Evolutionary conservation across 2,888 invertebrate genomes (phyloP).

Genomic region (Perdita meconis): DNA sequence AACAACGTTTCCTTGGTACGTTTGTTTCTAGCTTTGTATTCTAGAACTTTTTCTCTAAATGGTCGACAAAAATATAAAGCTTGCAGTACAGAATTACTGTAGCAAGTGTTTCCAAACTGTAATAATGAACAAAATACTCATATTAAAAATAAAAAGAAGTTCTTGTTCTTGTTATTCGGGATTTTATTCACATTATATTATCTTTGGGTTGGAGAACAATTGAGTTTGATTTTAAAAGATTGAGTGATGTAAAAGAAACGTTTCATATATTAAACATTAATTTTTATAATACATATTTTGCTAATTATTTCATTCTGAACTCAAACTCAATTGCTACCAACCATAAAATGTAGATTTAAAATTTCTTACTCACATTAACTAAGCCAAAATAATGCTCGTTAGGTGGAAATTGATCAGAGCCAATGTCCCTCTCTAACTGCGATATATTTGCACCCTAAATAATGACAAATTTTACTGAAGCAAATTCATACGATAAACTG

Average conservation of each 20-base stretch:
- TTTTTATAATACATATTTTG: no score
- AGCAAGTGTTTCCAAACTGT: constrained; percentile 99
- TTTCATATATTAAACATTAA: no score
- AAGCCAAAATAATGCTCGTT: constrained; percentile 99
- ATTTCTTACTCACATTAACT: constrained; percentile 93
- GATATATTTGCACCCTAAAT: constrained; percentile 99
- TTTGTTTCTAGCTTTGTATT: constrained; percentile 98
- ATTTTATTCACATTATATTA: constrained; percentile 1
- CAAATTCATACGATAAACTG: background rate
- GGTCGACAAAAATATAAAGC: constrained; percentile 99
- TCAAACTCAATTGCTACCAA: no score
- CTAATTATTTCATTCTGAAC: no score
- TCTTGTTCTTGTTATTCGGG: background rate
- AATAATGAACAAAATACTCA: constrained; percentile 77
- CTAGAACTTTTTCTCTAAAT: constrained; percentile 98
- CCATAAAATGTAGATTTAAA: background rate
- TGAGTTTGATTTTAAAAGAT: no score
- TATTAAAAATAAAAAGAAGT: constrained; percentile 25
- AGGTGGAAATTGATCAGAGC: constrained; percentile 98
- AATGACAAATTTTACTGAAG: background rate
- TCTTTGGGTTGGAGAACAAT: background rate
- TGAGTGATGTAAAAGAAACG: no score
- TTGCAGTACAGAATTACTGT: constrained; percentile 99
- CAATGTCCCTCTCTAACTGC: constrained; percentile 99
- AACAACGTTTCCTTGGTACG: constrained; percentile 98